These are phyloP conservation scores for Choloepus didactylus DNA, from an alignment of 2,797 vertebrate species.

Conservation along the genomic window DNA sequence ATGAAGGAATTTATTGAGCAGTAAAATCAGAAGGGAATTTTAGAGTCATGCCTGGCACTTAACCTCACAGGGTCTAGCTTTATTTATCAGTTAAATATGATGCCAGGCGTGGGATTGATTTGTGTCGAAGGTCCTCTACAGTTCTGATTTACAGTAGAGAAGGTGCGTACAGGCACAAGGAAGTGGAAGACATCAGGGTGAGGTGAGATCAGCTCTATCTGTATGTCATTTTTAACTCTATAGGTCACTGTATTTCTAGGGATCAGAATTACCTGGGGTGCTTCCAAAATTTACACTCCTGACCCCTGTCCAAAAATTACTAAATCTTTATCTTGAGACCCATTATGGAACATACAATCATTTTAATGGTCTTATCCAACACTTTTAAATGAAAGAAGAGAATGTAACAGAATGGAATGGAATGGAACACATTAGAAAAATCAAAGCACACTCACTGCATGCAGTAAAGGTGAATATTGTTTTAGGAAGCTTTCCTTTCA, in stretches of 20 bases:
- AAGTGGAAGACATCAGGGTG: background rate
- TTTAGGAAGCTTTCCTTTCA: background rate
- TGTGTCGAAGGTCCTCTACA: background rate
- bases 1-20: background rate
- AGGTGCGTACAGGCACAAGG: background rate
- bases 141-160: background rate
- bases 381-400: conserved; percentile 38
- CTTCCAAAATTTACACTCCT: background rate
- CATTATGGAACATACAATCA: background rate
- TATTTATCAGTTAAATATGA: conserved; percentile 1
- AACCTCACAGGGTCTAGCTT: background rate
- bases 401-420: background rate
- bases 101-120: background rate
- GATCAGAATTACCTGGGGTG: background rate
- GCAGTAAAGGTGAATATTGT: background rate
- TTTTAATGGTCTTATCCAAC: background rate
- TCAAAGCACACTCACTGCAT: background rate
- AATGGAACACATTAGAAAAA: background rate
- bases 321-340: background rate
- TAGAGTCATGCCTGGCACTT: background rate
- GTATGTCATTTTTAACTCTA: background rate
- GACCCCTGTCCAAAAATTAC: background rate
- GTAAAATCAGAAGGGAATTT: background rate
- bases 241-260: background rate
- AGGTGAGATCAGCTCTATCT: background rate